Percentiles rank a stretch among this genome's conserved stretches.
phyloP scores from a whole-genome alignment of 2,797 vertebrate genomes.

The Scomberomorus guttatus region DNA sequence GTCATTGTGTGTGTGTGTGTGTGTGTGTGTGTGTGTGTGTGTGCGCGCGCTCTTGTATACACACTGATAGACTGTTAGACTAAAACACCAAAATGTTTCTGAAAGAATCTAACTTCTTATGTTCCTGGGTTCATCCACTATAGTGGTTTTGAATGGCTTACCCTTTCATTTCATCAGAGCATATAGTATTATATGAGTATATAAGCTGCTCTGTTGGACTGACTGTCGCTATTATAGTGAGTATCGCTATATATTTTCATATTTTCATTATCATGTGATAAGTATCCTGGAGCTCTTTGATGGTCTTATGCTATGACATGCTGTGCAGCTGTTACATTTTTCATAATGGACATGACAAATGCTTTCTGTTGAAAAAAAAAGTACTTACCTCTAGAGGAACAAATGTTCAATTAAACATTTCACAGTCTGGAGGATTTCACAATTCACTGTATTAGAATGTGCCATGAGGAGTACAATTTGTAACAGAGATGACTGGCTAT shows the following conservation, averaged over 20 bases:
- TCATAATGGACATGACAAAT: constrained; percentile 38
- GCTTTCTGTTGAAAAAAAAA: constrained; percentile 10
- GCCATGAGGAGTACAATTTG: constrained; percentile 41
- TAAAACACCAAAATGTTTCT: too few relatives aligned
- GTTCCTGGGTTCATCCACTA: too few relatives aligned
- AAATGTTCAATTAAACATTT: constrained; percentile 71
- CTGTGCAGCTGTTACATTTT: constrained; percentile 24
- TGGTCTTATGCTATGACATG: neutral
- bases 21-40: too few relatives aligned
- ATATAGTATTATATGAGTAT: constrained; percentile 4
- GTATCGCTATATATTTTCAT: neutral
- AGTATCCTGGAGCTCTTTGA: constrained; percentile 32
- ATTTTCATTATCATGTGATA: constrained; percentile 12
- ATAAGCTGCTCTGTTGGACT: neutral
- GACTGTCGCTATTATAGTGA: neutral
- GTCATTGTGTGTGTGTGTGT: too few relatives aligned
- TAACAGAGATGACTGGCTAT: constrained; percentile 40
- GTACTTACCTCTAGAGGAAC: constrained; percentile 51
- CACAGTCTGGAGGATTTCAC: constrained; percentile 62
- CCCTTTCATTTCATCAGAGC: constrained; percentile 33
- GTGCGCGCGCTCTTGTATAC: too few relatives aligned
- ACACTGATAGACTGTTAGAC: too few relatives aligned
- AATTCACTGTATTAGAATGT: constrained; percentile 50
- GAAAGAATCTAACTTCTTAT: too few relatives aligned
- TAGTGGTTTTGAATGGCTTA: constrained; percentile 39